Evolutionary conservation across 2,797 vertebrate species (phyloP), one percentile per base, ranked within the genome.

Genomic region (Valencia hispanica): DNA sequence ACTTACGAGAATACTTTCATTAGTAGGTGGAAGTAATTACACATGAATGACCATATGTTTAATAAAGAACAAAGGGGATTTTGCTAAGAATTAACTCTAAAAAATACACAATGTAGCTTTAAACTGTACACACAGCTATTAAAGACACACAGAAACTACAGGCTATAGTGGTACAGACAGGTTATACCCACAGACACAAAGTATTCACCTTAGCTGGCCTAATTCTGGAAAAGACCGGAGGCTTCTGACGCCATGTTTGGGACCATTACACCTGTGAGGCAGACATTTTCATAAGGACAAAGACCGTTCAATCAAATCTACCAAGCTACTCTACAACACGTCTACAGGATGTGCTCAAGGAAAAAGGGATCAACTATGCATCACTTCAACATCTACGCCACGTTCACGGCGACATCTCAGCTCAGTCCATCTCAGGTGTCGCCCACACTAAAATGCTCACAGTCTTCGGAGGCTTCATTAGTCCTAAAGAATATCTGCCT

Each of bases 171-270:
- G 79, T 50, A 85, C 50, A 76, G 43, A 81, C 59, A 66, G 11
- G 75, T 75, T 81, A 84, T 77, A 86, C 68, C 75, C 87, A 93
- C 82, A 89, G 30, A 88, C 79, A 91, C 78, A 79, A 72, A 79
- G 81, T 88, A 94, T 93, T 94, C 93, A 94, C 93, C 93, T 94
- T 92, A 79, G 80, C 47, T 36, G 80, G 83, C 74, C 91, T 95
- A 95, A 89, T 87, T 95, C 94, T 96, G 94, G 93, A 96, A 96
- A 87, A 96, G 94, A 87, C 94, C 94, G 86, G 94, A 95, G 79
- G 95, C 93, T 89, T 96, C 94, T 81, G 94, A 89, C 70, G 94
- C 92, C 89, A 93, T 87, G 89, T 89, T 93, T 81, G 94, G 92
- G 82, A 94, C 90, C 91, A 93, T 92, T 89, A 95, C 91, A 95